phyloP scores from a whole-genome alignment of 2,888 invertebrate genomes.

The Tipula helvola region DNA sequence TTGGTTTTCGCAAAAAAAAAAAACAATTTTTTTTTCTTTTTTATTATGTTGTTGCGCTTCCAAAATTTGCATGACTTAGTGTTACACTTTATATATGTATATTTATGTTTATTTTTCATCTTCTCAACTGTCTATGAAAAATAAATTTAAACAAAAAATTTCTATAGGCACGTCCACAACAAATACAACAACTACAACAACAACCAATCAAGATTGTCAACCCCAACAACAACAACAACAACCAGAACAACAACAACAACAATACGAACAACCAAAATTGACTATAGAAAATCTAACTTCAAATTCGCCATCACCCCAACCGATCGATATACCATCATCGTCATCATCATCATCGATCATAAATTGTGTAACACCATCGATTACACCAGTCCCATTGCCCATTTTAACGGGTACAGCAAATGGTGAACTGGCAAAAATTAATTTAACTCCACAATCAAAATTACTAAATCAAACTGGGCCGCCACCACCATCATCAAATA shows the following conservation, averaged over 20 bases:
- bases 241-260: conserved; percentile 18
- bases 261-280: conserved; percentile 16
- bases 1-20: not conserved
- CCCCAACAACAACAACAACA: conserved; percentile 28
- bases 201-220: conserved; percentile 9
- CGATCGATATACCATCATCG: conserved; percentile 19
- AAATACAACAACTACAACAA: conserved; percentile 11
- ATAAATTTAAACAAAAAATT: conserved; percentile 4
- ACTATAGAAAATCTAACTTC: not conserved
- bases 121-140: not conserved
- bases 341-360: conserved; percentile 21
- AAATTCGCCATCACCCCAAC: conserved; percentile 16
- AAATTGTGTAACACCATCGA: conserved; percentile 19
- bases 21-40: not conserved
- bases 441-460: conserved; percentile 20
- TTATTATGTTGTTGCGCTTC: not conserved
- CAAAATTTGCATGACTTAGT: not conserved
- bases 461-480: conserved; percentile 18
- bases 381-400: conserved; percentile 17
- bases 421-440: conserved; percentile 16
- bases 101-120: conserved; percentile 4
- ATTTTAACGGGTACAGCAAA: conserved; percentile 11
- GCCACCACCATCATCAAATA: conserved; percentile 18
- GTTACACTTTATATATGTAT: no score
- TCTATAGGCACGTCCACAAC: conserved; percentile 20